Conservation (phyloP, 2,113 vertebrate genomes). For the Acanthisitta chloris region DNA sequence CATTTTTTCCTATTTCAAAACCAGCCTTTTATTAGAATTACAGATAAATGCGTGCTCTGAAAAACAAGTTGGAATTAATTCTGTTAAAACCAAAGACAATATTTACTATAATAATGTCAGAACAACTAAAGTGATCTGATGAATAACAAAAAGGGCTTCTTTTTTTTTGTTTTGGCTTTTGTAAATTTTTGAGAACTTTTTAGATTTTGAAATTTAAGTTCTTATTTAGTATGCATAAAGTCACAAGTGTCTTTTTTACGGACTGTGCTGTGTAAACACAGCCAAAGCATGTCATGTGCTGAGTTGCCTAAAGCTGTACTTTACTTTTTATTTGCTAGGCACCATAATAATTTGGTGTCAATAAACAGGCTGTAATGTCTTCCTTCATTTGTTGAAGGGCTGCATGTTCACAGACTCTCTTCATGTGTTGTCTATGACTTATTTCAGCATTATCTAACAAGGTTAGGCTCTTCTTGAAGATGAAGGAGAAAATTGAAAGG, state of each 20-base stretch:
- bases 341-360: conserved; percentile 38
- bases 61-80: neutral
- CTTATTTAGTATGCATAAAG: neutral
- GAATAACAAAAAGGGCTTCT: neutral
- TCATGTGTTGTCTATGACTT: neutral
- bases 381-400: conserved; percentile 15
- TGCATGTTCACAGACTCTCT: neutral
- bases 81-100: conserved; percentile 52
- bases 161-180: conserved; percentile 20
- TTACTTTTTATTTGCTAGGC: conserved; percentile 37
- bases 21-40: neutral
- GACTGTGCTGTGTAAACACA: conserved; percentile 33
- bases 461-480: neutral
- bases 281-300: conserved; percentile 29
- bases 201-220: neutral
- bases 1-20: neutral
- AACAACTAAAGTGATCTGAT: neutral
- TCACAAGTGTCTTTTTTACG: neutral
- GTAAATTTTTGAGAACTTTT: conserved; percentile 12
- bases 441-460: neutral
- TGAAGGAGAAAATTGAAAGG: neutral
- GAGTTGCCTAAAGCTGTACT: conserved; percentile 17
- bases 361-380: neutral
- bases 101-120: neutral
- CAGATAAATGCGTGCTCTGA: neutral